Evolutionary conservation across 2,797 vertebrate genomes (phyloP).

Genomic region (Mico argentatus): DNA sequence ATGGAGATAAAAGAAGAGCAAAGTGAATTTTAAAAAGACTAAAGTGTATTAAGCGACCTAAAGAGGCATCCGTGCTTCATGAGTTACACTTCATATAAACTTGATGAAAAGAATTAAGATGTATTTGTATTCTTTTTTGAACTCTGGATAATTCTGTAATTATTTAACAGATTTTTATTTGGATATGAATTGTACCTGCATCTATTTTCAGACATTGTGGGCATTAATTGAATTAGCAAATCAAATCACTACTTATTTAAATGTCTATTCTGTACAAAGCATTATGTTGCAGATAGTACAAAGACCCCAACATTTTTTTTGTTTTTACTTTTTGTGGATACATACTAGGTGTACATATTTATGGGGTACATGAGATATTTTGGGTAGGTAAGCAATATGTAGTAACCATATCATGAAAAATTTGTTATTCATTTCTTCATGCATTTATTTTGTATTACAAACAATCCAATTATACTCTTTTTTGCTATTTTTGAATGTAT

Average conservation of each 20-base stretch:
- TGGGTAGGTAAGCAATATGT: neutral
- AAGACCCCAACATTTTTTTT: neutral
- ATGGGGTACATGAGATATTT: neutral
- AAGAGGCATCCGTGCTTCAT: neutral
- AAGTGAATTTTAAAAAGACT: neutral
- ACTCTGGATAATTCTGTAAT: neutral
- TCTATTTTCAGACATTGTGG: neutral
- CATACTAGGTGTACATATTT: neutral
- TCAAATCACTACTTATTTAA: neutral
- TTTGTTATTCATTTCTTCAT: neutral
- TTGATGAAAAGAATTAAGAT: neutral
- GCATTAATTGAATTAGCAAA: neutral
- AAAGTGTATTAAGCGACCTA: neutral
- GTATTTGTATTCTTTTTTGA: neutral
- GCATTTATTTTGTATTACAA: neutral
- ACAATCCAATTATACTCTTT: neutral
- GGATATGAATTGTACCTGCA: neutral
- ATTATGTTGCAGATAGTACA: neutral
- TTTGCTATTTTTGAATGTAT: neutral
- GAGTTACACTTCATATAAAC: neutral
- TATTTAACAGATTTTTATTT: neutral
- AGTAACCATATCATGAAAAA: neutral
- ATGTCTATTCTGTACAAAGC: neutral
- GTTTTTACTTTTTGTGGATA: neutral
- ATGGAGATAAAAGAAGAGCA: neutral